phyloP scores from a whole-genome alignment of 2,888 invertebrate genomes.

The Sesia apiformis region DNA sequence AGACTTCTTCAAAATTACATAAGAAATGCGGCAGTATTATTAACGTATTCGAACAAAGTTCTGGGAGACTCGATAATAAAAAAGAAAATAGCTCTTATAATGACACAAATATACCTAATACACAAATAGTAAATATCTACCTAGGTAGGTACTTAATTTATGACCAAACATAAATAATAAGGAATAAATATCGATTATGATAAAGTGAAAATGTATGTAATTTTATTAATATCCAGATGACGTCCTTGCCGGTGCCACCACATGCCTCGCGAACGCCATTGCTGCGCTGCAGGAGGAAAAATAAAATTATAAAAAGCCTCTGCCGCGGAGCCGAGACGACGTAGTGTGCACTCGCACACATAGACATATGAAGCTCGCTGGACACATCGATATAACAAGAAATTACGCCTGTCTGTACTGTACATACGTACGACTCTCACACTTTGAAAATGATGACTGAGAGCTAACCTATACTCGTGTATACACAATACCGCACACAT shows the following conservation, averaged over 20 bases:
- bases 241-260: conserved; percentile 22
- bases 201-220: too few relatives aligned
- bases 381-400: conserved; percentile 36
- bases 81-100: too few relatives aligned
- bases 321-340: conserved; percentile 42
- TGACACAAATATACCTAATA: too few relatives aligned
- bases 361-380: conserved; percentile 35
- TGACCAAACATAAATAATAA: too few relatives aligned
- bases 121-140: too few relatives aligned
- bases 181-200: too few relatives aligned
- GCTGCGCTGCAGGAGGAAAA: conserved; percentile 57
- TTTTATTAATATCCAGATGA: conserved; percentile 15
- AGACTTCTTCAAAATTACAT: too few relatives aligned
- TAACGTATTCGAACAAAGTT: too few relatives aligned
- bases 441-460: conserved; percentile 14
- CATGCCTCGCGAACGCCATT: conserved; percentile 33
- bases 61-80: too few relatives aligned
- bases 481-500: conserved; percentile 20
- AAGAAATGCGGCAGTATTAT: too few relatives aligned
- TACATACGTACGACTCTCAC: conserved; percentile 44
- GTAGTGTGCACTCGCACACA: conserved; percentile 47
- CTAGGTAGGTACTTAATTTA: too few relatives aligned
- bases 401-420: conserved; percentile 15
- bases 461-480: conserved; percentile 19
- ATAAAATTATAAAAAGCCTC: conserved; percentile 66